These are phyloP conservation scores for Mesorhabditis spiculigera DNA, from an alignment of 2,888 invertebrate species.

Conservation along the genomic window DNA sequence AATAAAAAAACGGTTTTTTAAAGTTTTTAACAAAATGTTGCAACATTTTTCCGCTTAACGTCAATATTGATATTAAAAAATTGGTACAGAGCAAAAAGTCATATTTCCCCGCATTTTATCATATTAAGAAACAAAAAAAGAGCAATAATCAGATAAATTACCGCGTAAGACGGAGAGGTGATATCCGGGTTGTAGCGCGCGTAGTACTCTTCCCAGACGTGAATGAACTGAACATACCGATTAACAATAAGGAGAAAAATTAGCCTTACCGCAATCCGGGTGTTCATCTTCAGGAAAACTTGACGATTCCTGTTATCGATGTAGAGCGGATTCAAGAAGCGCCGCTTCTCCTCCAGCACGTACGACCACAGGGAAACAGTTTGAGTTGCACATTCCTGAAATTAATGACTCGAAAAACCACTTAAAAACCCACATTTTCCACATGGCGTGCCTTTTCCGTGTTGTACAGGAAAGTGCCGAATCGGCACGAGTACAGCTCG, in stretches of 20 bases:
- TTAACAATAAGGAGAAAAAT: too few species aligned
- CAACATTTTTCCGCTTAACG: too few species aligned
- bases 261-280: too few species aligned
- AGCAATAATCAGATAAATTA: too few species aligned
- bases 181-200: conserved; percentile 80
- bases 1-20: too few species aligned
- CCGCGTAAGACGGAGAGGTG: conserved; percentile 22
- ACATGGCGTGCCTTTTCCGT: conserved; percentile 72
- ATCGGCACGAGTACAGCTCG: conserved; percentile 92
- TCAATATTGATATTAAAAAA: too few species aligned
- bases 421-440: conserved; percentile 38
- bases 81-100: too few species aligned
- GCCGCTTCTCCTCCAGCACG: conserved; percentile 78
- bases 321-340: conserved; percentile 86
- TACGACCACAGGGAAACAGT: conserved; percentile 94
- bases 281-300: too few species aligned
- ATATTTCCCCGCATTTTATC: too few species aligned
- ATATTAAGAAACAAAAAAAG: neutral
- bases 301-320: neutral
- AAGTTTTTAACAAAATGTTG: too few species aligned
- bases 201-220: conserved; percentile 93
- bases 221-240: conserved; percentile 66
- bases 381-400: conserved; percentile 71
- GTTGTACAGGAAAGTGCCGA: conserved; percentile 94
- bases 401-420: conserved; percentile 8